Conservation (phyloP, 1,140 invertebrate species). For the Ceratoteleas bidentatus region DNA sequence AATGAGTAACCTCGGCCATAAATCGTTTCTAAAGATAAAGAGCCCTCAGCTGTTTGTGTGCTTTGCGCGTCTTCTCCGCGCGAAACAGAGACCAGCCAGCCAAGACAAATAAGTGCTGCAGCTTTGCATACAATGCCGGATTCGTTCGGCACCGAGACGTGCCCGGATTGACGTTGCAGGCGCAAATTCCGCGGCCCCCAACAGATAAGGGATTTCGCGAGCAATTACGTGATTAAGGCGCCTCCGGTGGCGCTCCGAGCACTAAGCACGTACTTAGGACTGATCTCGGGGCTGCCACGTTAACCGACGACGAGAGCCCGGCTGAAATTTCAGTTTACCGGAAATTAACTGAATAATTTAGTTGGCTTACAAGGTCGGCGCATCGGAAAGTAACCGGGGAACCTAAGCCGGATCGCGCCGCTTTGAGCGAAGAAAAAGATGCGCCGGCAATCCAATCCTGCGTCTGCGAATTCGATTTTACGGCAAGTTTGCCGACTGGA, state of each 20-base stretch:
- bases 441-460: conserved; percentile 2
- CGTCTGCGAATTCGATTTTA: conserved; percentile 2
- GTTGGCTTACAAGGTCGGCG: conserved; percentile 17
- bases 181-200: conserved; percentile 37
- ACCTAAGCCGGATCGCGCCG: background rate
- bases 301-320: conserved; percentile 67
- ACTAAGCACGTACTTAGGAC: conserved; percentile 80
- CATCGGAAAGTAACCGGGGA: conserved; percentile 36
- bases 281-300: conserved; percentile 75
- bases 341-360: conserved; percentile 81
- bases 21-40: conserved; percentile 76
- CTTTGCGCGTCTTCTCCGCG: conserved; percentile 70
- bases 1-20: conserved; percentile 61
- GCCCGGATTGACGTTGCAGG: conserved; percentile 56
- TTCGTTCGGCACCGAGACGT: conserved; percentile 30
- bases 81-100: conserved; percentile 40
- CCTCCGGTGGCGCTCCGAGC: conserved; percentile 76
- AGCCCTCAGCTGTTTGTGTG: conserved; percentile 78
- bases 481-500: background rate
- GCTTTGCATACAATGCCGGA: conserved; percentile 54
- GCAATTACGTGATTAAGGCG: conserved; percentile 82
- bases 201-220: conserved; percentile 76
- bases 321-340: conserved; percentile 74
- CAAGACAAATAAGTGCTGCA: conserved; percentile 62
- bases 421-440: conserved; percentile 14